These are phyloP conservation scores for Arizona elegans DNA, from an alignment of 2,113 vertebrate species.

Conservation along the genomic window DNA sequence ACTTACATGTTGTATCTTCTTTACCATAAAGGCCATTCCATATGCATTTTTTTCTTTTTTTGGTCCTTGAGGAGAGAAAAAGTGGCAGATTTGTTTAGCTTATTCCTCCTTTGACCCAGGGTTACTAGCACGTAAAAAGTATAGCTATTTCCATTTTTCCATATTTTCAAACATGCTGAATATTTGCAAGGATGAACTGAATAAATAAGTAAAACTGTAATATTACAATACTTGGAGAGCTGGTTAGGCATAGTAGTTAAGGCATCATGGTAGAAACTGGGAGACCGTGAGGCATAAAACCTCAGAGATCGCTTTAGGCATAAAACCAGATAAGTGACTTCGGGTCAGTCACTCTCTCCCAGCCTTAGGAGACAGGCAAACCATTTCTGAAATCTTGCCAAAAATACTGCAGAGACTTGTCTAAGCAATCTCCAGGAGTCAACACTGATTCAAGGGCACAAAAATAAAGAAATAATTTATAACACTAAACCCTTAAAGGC, in stretches of 20 bases:
- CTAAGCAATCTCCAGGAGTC: neutral
- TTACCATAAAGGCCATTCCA: neutral
- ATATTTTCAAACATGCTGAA: conserved; percentile 5
- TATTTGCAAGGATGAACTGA: conserved; percentile 1
- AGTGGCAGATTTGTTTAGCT: neutral
- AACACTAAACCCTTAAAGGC: neutral
- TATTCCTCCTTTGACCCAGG: neutral
- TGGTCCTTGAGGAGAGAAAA: neutral
- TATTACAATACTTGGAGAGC: neutral
- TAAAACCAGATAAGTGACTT: neutral
- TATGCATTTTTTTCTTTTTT: neutral
- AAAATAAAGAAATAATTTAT: neutral
- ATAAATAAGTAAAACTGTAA: neutral
- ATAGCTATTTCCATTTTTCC: neutral
- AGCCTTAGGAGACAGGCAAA: neutral
- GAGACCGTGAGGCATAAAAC: neutral
- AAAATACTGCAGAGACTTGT: neutral
- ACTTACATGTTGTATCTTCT: neutral
- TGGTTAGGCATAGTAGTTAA: neutral
- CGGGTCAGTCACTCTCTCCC: neutral
- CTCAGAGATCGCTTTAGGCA: neutral
- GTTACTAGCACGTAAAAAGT: neutral
- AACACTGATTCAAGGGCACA: neutral
- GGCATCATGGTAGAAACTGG: neutral
- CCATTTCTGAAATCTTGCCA: neutral